Percentiles rank a stretch among this genome's conserved stretches.
Evolutionary conservation across 2,888 invertebrate species (phyloP).

Genomic region (Ectobius pallidus): DNA sequence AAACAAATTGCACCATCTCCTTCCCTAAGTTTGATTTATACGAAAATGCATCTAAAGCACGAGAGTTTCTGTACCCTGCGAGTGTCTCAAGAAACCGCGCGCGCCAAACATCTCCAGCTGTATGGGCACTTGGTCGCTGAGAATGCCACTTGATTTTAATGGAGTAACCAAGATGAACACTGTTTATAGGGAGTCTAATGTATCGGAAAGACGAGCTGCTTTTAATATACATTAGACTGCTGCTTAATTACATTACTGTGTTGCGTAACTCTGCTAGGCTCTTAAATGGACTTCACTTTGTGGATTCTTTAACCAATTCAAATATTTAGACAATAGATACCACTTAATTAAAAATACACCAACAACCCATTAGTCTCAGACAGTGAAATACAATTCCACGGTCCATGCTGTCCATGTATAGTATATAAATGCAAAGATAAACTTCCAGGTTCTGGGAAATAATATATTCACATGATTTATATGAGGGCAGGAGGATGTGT

Average conservation of each 20-base stretch:
- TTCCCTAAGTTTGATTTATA: too few species aligned
- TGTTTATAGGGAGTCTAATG: constrained; percentile 3
- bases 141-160: constrained; percentile 10
- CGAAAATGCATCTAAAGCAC: too few species aligned
- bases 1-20: too few species aligned
- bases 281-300: background rate
- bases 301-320: constrained; percentile 10
- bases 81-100: too few species aligned
- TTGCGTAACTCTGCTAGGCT: background rate
- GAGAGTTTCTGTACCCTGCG: too few species aligned
- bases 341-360: constrained; percentile 29
- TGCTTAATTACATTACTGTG: constrained; percentile 21
- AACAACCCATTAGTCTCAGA: constrained; percentile 18
- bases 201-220: background rate
- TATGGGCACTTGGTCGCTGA: background rate
- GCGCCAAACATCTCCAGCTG: too few species aligned
- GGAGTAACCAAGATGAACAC: background rate
- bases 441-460: too few species aligned
- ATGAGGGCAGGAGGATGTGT: too few species aligned
- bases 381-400: background rate
- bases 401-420: background rate
- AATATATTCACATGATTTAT: too few species aligned
- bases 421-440: too few species aligned
- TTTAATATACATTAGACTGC: constrained; percentile 7
- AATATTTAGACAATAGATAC: constrained; percentile 9